Evolutionary conservation across 2,797 vertebrate species (phyloP).

Genomic region (Naso thynnoides): DNA sequence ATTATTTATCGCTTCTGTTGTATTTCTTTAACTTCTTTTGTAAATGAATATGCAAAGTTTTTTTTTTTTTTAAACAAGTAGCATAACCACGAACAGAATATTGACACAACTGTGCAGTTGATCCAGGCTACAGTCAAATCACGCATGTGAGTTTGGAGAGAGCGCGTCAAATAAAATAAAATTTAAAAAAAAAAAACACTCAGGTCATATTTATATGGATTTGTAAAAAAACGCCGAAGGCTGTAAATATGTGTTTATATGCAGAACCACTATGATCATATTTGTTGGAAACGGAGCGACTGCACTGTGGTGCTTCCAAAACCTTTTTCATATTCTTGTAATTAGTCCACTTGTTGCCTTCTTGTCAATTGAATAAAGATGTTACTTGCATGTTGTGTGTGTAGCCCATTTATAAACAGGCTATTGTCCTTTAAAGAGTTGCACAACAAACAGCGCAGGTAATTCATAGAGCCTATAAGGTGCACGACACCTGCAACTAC

Average conservation of each 20-base stretch:
- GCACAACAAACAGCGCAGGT: not conserved
- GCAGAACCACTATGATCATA: constrained; percentile 87
- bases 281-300: constrained; percentile 78
- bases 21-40: constrained; percentile 76
- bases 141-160: constrained; percentile 70
- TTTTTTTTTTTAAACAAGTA: constrained; percentile 64
- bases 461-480: not conserved
- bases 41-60: constrained; percentile 76
- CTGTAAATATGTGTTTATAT: constrained; percentile 89
- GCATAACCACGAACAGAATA: constrained; percentile 64
- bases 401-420: constrained; percentile 51
- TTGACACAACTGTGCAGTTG: constrained; percentile 70
- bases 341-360: constrained; percentile 84
- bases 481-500: not conserved
- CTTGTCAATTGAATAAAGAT: constrained; percentile 86
- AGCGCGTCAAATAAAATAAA: constrained; percentile 59
- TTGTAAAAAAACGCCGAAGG: constrained; percentile 87
- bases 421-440: not conserved
- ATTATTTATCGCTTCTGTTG: constrained; percentile 84
- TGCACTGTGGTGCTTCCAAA: constrained; percentile 77
- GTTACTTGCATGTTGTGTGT: constrained; percentile 78
- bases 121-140: constrained; percentile 67
- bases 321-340: constrained; percentile 83
- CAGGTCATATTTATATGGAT: constrained; percentile 90
- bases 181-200: constrained; percentile 70